A percentile compares a stretch with the other conserved stretches of the same genome.
Evolutionary conservation across 2,113 vertebrate species (phyloP).

Genomic region (Microtus oregoni): DNA sequence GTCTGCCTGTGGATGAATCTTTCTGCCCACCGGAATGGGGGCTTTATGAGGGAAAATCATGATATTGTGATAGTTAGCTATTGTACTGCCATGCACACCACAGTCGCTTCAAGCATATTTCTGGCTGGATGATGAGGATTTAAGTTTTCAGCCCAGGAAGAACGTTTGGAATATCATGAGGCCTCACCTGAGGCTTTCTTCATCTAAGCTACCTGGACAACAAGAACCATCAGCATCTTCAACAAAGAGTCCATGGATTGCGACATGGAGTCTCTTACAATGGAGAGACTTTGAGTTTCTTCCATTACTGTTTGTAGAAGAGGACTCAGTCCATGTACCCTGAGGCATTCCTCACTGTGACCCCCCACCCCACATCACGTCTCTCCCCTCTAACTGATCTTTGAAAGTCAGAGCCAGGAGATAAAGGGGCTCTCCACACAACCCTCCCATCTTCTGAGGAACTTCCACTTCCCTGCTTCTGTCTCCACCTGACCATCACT

Average conservation of each 20-base stretch:
- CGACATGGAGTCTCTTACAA: not conserved
- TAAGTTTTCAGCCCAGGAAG: not conserved
- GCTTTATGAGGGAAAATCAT: not conserved
- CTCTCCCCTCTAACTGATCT: not conserved
- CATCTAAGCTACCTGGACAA: not conserved
- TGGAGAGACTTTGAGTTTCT: not conserved
- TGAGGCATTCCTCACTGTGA: fast-evolving
- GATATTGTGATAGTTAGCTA: fast-evolving
- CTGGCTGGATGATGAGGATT: not conserved
- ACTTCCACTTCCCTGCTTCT: not conserved
- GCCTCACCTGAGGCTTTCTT: not conserved
- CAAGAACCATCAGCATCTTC: not conserved
- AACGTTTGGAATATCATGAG: not conserved
- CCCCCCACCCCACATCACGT: fast-evolving
- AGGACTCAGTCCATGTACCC: too few relatives aligned
- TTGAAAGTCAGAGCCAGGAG: not conserved
- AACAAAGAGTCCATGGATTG: not conserved
- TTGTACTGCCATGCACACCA: too few relatives aligned
- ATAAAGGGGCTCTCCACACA: not conserved
- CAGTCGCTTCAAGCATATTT: not conserved
- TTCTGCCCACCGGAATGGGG: not conserved
- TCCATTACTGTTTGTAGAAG: not conserved
- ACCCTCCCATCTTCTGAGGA: not conserved
- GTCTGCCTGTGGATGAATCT: not conserved
- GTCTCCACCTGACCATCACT: not conserved